phyloP scores from a whole-genome alignment of 2,797 vertebrate species.

The Notolabrus celidotus region DNA sequence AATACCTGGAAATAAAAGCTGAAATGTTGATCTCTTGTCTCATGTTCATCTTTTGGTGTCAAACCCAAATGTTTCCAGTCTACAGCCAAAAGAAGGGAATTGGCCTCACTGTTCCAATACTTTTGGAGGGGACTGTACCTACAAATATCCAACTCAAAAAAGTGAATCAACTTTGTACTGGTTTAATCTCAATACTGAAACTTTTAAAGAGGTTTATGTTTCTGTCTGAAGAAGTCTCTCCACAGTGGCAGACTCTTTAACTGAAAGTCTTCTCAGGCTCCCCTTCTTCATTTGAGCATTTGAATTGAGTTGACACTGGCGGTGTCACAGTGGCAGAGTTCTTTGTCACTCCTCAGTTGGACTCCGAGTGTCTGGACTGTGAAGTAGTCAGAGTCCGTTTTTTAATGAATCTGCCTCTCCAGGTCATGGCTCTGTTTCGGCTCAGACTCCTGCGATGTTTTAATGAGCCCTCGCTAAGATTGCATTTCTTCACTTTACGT shows the following conservation, averaged over 20 bases:
- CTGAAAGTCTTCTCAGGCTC: background rate
- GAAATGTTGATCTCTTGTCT: too few relatives aligned
- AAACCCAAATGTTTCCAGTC: too few relatives aligned
- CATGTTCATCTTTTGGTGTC: too few relatives aligned
- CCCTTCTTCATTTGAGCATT: background rate
- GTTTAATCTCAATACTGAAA: too few relatives aligned
- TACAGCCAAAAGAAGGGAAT: too few relatives aligned
- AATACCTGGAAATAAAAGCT: too few relatives aligned
- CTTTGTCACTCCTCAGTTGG: slow-evolving; percentile 1
- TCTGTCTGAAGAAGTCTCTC: background rate
- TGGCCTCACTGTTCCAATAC: too few relatives aligned
- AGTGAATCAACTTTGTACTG: too few relatives aligned
- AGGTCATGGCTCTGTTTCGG: slow-evolving; percentile 33
- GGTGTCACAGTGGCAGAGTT: background rate
- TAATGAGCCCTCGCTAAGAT: slow-evolving; percentile 58
- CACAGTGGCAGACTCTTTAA: background rate
- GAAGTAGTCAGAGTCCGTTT: slow-evolving; percentile 8
- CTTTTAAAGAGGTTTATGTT: too few relatives aligned
- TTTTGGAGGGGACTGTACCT: too few relatives aligned
- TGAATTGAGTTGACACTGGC: background rate
- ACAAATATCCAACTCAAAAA: too few relatives aligned
- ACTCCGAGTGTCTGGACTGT: slow-evolving; percentile 15
- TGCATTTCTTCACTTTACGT: slow-evolving; percentile 48
- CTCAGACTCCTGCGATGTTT: slow-evolving; percentile 25
- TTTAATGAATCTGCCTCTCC: slow-evolving; percentile 44